phyloP scores from a whole-genome alignment of 2,888 invertebrate species.

The Pasiphila rectangulata region DNA sequence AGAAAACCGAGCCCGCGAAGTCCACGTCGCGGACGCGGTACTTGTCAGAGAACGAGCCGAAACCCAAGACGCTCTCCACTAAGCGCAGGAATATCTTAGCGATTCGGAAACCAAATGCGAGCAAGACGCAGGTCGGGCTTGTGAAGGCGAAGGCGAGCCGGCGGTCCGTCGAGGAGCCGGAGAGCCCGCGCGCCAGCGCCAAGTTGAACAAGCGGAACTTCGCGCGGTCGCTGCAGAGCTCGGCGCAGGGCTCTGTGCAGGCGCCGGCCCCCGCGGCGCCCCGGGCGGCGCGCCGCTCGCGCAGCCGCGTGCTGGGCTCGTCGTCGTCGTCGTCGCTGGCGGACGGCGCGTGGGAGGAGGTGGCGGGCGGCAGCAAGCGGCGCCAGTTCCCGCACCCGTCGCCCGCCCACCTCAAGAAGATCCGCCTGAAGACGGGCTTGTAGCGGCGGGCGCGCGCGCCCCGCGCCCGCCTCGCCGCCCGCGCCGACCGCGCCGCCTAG shows the following conservation, averaged over 20 bases:
- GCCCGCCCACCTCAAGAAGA: conserved; percentile 67
- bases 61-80: conserved; percentile 58
- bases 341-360: conserved; percentile 56
- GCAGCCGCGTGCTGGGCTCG: conserved; percentile 52
- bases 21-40: conserved; percentile 55
- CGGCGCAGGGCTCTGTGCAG: too few species aligned
- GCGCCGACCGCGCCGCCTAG: neutral
- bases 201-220: conserved; percentile 62
- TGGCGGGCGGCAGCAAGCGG: conserved; percentile 55
- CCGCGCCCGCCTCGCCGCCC: conserved; percentile 37
- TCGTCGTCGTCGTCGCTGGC: conserved; percentile 59
- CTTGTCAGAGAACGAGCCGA: conserved; percentile 63
- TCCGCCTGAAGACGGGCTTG: conserved; percentile 65
- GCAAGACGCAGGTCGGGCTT: conserved; percentile 57
- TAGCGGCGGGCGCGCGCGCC: conserved; percentile 61
- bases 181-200: conserved; percentile 48
- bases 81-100: conserved; percentile 69
- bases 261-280: too few species aligned
- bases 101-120: conserved; percentile 65
- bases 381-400: conserved; percentile 54
- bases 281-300: conserved; percentile 28
- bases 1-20: conserved; percentile 61
- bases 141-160: conserved; percentile 52
- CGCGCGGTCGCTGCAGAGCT: conserved; percentile 37
- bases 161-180: conserved; percentile 62